A percentile compares a stretch with the other conserved stretches of the same genome.
Conservation (phyloP, 2,113 vertebrate species). For the Potamarius usumacintae region DNA sequence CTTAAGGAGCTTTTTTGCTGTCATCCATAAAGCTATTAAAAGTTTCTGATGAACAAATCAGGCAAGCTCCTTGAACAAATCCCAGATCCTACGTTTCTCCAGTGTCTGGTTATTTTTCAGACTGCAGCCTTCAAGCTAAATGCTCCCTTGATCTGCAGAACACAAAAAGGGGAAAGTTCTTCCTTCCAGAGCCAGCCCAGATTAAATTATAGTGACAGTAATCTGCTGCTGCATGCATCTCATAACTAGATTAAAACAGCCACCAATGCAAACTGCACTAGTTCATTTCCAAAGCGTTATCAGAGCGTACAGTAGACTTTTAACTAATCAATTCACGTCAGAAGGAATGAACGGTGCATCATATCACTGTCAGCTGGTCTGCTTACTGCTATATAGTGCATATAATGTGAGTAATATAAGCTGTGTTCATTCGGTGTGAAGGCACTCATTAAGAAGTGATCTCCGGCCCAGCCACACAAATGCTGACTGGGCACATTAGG, state of each 20-base stretch:
- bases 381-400: slow-evolving; percentile 30
- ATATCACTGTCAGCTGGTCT: slow-evolving; percentile 31
- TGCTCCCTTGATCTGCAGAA: slow-evolving; percentile 19
- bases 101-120: neutral
- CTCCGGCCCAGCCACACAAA: slow-evolving; percentile 24
- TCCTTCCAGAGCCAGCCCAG: slow-evolving; percentile 39
- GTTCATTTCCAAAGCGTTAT: slow-evolving; percentile 51
- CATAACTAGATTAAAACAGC: slow-evolving; percentile 56
- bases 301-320: slow-evolving; percentile 45
- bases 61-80: neutral
- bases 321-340: slow-evolving; percentile 48
- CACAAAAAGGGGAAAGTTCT: slow-evolving; percentile 27
- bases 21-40: slow-evolving; percentile 6
- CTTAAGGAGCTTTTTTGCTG: neutral
- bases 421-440: slow-evolving; percentile 38
- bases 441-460: slow-evolving; percentile 51
- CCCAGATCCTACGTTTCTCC: neutral
- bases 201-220: slow-evolving; percentile 52
- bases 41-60: neutral
- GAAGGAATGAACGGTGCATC: slow-evolving; percentile 50
- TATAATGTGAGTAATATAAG: slow-evolving; percentile 27
- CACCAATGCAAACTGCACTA: slow-evolving; percentile 37
- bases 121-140: slow-evolving; percentile 5
- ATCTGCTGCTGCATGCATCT: slow-evolving; percentile 48
- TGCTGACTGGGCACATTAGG: slow-evolving; percentile 30